A percentile compares a stretch with the other conserved stretches of the same genome.
phyloP scores from a whole-genome alignment of 1,140 invertebrate genomes.

The Glossosoma conforme region DNA sequence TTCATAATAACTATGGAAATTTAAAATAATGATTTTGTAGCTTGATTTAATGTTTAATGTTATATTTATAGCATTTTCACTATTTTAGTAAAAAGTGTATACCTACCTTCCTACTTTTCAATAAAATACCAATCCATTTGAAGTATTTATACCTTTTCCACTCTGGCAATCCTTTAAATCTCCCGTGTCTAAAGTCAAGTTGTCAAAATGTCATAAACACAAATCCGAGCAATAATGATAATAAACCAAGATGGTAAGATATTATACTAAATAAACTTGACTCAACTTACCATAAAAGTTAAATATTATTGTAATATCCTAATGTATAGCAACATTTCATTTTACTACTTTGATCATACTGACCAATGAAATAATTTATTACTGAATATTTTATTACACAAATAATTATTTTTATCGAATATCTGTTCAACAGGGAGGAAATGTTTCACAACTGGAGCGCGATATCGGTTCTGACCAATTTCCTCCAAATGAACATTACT shows the following conservation, averaged over 20 bases:
- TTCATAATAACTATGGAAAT: no score
- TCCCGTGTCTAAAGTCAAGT: conserved; percentile 7
- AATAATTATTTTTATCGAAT: neutral
- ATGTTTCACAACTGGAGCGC: conserved; percentile 95
- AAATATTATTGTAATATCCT: neutral
- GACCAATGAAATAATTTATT: neutral
- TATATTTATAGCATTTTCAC: no score
- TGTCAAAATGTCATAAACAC: conserved; percentile 24
- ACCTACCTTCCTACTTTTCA: no score
- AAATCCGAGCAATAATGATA: conserved; percentile 17
- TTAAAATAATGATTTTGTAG: no score
- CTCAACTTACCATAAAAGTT: neutral
- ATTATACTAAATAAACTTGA: conserved; percentile 2
- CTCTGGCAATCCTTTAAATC: no score
- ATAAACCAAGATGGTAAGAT: conserved; percentile 19
- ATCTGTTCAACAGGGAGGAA: conserved; percentile 71
- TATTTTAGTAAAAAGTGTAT: no score
- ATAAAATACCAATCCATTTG: no score
- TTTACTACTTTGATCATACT: conserved; percentile 4
- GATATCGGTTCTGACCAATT: conserved; percentile 97
- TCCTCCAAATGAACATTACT: conserved; percentile 97
- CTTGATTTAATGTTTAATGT: no score
- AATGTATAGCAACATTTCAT: neutral
- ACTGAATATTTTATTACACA: no score
- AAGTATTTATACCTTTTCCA: no score